These are phyloP conservation scores for Sigmodon hispidus DNA, from an alignment of 2,113 vertebrate species.

Conservation along the genomic window DNA sequence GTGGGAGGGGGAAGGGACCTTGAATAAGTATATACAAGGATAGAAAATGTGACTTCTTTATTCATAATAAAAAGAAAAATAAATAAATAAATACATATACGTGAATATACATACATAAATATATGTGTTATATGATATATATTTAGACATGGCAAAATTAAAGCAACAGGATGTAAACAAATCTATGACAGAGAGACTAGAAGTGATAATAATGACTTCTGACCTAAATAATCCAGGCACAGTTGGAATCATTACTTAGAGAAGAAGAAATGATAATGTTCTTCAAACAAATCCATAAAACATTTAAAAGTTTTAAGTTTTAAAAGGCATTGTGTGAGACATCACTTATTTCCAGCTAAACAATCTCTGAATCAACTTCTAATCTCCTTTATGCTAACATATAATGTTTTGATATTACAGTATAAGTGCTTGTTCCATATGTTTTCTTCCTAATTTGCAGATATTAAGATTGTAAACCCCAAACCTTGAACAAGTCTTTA, in stretches of 20 bases:
- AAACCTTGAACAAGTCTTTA: not conserved
- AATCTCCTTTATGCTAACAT: not conserved
- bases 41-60: too few relatives aligned
- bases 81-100: too few relatives aligned
- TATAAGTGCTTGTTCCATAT: not conserved
- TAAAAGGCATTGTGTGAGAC: not conserved
- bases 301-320: not conserved
- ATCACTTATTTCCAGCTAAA: too few relatives aligned
- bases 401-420: not conserved
- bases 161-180: not conserved
- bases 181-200: not conserved
- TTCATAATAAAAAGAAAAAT: too few relatives aligned
- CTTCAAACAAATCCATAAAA: not conserved
- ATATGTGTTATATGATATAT: too few relatives aligned
- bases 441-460: not conserved
- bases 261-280: not conserved
- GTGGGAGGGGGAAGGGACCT: too few relatives aligned
- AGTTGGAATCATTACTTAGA: not conserved
- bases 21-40: too few relatives aligned
- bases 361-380: not conserved
- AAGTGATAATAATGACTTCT: not conserved
- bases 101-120: too few relatives aligned
- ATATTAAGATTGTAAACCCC: not conserved
- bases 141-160: not conserved
- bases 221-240: not conserved